Percentiles rank a stretch among this genome's conserved stretches.
Conservation (phyloP, 2,113 vertebrate species). For the Mastomys natalensis region DNA sequence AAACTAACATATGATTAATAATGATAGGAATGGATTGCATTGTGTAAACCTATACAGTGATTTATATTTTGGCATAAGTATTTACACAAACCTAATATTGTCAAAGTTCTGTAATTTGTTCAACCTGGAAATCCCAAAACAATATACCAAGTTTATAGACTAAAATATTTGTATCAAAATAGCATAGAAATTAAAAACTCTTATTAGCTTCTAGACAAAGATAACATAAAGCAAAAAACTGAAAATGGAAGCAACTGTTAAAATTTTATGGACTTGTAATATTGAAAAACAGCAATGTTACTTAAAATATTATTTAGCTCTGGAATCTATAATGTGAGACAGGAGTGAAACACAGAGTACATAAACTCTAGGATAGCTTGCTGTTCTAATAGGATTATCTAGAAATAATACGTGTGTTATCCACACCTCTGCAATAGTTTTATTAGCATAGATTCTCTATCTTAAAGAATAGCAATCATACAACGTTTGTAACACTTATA, state of each 20-base stretch:
- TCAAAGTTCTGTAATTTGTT: not conserved
- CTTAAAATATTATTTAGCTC: not conserved
- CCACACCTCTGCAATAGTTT: not conserved
- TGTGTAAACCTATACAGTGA: not conserved
- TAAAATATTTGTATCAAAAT: not conserved
- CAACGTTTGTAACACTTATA: not conserved
- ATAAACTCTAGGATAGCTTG: not conserved
- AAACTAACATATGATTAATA: not conserved
- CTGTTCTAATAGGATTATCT: not conserved
- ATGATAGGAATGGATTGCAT: no score
- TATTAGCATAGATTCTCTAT: not conserved
- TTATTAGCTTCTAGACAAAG: not conserved
- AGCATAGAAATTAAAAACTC: not conserved
- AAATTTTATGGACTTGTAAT: not conserved
- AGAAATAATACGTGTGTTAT: not conserved
- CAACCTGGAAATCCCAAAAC: not conserved
- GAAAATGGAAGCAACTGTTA: not conserved
- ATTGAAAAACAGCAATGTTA: not conserved
- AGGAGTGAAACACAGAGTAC: not conserved
- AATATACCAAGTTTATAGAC: not conserved
- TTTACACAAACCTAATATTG: not conserved
- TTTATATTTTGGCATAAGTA: not conserved
- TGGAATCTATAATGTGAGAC: not conserved
- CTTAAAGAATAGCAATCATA: not conserved
- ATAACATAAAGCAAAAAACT: not conserved